A percentile compares a stretch with the other conserved stretches of the same genome.
These are phyloP conservation scores for Coleophora deauratella DNA, from an alignment of 2,888 invertebrate genomes.

Conservation along the genomic window DNA sequence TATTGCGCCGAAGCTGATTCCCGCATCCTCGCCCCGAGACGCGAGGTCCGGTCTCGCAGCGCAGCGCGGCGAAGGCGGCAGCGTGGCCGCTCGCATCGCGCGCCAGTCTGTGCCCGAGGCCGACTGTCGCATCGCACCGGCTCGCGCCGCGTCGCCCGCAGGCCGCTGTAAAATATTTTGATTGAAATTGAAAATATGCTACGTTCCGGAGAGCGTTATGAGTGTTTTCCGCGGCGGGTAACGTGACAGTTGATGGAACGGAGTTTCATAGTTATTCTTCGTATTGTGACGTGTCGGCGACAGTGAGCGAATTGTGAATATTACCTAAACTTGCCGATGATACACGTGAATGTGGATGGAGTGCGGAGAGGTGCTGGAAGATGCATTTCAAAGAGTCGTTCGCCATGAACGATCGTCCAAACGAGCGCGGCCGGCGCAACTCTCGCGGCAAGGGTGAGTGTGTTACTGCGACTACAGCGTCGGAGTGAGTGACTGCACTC, in stretches of 20 bases:
- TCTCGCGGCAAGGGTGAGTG: constrained; percentile 72
- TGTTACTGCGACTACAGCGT: constrained; percentile 12
- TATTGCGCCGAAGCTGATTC: constrained; percentile 74
- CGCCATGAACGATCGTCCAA: constrained; percentile 73
- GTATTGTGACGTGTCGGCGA: constrained; percentile 49
- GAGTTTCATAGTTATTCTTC: constrained; percentile 29
- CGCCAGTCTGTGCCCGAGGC: constrained; percentile 68
- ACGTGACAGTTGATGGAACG: constrained; percentile 26
- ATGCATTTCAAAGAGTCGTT: constrained; percentile 74
- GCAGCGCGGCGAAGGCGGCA: constrained; percentile 61
- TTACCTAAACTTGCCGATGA: constrained; percentile 64
- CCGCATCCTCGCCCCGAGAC: constrained; percentile 73
- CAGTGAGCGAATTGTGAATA: constrained; percentile 59
- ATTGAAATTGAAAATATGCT: constrained; percentile 58
- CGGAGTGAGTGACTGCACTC: neutral
- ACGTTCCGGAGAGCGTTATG: constrained; percentile 34
- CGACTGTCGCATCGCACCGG: constrained; percentile 63
- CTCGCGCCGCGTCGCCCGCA: constrained; percentile 49
- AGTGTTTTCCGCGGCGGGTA: constrained; percentile 44
- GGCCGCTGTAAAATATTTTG: too few relatives aligned
- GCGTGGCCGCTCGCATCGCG: constrained; percentile 66
- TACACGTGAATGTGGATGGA: constrained; percentile 69
- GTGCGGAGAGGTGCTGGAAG: constrained; percentile 63
- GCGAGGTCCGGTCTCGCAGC: constrained; percentile 71
- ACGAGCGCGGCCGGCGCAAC: constrained; percentile 70